A percentile compares a stretch with the other conserved stretches of the same genome.
Conservation (phyloP, 2,113 vertebrate species). For the Callospermophilus lateralis region DNA sequence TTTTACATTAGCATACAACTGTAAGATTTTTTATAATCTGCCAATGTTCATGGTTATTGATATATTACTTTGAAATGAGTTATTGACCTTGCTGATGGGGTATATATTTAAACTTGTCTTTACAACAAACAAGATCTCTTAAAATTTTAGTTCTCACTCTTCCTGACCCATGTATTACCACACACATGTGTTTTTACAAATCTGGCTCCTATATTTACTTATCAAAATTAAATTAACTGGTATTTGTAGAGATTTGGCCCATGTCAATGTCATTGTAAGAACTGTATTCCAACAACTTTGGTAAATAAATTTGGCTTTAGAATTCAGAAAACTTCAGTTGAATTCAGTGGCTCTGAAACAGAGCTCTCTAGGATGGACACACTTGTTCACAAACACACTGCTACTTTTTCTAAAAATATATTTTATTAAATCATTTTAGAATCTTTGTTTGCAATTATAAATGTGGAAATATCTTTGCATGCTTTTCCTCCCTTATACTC, state of each 20-base stretch:
- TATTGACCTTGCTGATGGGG: background rate
- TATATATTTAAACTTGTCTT: background rate
- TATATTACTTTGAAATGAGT: conserved; percentile 2
- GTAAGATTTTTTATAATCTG: background rate
- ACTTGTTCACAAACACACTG: background rate
- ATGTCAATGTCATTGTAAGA: background rate
- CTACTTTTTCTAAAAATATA: background rate
- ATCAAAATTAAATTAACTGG: background rate
- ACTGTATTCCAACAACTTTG: background rate
- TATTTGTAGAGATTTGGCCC: background rate
- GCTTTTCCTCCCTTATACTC: background rate
- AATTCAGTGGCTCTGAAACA: background rate
- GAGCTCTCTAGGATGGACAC: background rate
- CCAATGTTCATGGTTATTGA: background rate
- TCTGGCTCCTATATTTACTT: background rate
- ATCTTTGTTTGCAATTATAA: background rate
- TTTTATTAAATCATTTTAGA: background rate
- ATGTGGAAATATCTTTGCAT: background rate
- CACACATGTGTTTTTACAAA: background rate
- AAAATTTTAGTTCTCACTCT: background rate
- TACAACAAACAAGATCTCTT: background rate
- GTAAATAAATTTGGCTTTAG: background rate
- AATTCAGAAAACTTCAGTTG: background rate
- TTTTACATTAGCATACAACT: conserved; percentile 27
- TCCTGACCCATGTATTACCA: background rate